Percentiles rank a stretch among this genome's conserved stretches.
Conservation (phyloP, 1,140 invertebrate genomes). For the Sycophaga agraensis region DNA sequence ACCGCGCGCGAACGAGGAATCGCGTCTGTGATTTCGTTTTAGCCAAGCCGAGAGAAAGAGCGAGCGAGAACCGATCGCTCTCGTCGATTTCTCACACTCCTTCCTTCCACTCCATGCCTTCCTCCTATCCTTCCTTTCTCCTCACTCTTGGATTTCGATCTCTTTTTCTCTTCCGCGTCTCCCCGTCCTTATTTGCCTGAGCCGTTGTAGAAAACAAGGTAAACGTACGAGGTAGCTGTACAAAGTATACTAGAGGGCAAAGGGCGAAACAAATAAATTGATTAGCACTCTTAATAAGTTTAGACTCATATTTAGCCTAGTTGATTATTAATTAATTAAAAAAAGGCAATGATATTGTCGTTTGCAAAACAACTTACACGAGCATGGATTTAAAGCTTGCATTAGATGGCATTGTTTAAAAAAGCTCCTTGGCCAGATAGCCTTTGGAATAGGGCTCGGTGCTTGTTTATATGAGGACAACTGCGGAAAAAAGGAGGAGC, state of each 20-base stretch:
- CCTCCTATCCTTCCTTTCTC: constrained; percentile 1
- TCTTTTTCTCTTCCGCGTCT: constrained; percentile 14
- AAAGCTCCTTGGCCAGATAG: no score
- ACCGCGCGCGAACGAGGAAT: constrained; percentile 38
- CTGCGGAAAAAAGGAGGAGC: constrained; percentile 9
- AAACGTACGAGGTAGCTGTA: no score
- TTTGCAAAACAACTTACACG: no score
- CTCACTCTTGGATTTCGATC: constrained; percentile 24
- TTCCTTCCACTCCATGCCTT: constrained; percentile 45
- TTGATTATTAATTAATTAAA: no score
- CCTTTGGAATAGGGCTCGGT: neutral
- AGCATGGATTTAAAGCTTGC: no score
- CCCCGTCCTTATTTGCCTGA: neutral
- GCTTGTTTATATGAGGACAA: neutral
- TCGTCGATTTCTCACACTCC: constrained; percentile 58
- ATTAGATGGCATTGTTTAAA: no score
- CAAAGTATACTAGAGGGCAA: no score
- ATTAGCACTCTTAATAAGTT: no score
- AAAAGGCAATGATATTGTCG: no score
- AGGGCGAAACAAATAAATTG: no score
- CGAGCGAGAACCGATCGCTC: constrained; percentile 45
- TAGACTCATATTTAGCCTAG: no score
- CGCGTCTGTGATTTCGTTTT: constrained; percentile 51
- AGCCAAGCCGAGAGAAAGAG: constrained; percentile 23
- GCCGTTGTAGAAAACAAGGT: neutral